These are phyloP conservation scores for Stigmatopora nigra DNA, from an alignment of 2,113 vertebrate genomes.

Conservation along the genomic window DNA sequence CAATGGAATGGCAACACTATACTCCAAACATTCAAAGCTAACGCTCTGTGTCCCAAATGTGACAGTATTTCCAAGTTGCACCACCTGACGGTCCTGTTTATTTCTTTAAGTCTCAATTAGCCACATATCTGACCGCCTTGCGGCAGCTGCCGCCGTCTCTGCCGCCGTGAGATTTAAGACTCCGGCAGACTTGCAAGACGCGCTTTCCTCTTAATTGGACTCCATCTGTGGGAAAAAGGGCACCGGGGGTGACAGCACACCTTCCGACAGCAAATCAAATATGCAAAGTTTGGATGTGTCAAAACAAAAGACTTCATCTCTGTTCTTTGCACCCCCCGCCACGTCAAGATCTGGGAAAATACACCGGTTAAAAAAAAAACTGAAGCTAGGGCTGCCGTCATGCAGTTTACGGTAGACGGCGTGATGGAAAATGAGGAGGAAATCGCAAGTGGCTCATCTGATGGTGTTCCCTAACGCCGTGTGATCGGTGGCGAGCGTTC, in stretches of 20 bases:
- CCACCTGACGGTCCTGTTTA: neutral
- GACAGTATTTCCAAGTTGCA: neutral
- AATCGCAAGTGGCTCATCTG: conserved; percentile 43
- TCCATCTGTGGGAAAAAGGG: conserved; percentile 29
- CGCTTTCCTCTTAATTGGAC: conserved; percentile 11
- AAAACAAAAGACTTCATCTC: conserved; percentile 42
- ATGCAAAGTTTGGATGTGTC: conserved; percentile 23
- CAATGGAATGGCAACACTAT: neutral
- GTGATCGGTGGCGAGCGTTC: conserved; percentile 20
- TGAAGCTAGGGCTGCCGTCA: conserved; percentile 25
- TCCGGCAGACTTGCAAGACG: conserved; percentile 3
- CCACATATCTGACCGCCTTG: neutral
- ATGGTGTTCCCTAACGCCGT: conserved; percentile 17
- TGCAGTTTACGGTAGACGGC: neutral
- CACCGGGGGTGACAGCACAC: conserved; percentile 18
- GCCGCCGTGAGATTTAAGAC: conserved; percentile 8
- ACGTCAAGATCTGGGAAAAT: conserved; percentile 30
- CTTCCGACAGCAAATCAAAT: conserved; percentile 30
- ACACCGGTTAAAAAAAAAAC: conserved; percentile 22
- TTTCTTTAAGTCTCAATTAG: neutral
- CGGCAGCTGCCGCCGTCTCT: neutral
- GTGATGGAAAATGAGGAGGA: conserved; percentile 13
- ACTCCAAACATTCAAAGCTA: neutral
- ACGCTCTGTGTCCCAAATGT: neutral
- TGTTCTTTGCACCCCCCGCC: conserved; percentile 5